Evolutionary conservation across 2,888 invertebrate genomes (phyloP), one percentile per base, ranked within the genome.

Genomic region (Parnassius glacialis): DNA sequence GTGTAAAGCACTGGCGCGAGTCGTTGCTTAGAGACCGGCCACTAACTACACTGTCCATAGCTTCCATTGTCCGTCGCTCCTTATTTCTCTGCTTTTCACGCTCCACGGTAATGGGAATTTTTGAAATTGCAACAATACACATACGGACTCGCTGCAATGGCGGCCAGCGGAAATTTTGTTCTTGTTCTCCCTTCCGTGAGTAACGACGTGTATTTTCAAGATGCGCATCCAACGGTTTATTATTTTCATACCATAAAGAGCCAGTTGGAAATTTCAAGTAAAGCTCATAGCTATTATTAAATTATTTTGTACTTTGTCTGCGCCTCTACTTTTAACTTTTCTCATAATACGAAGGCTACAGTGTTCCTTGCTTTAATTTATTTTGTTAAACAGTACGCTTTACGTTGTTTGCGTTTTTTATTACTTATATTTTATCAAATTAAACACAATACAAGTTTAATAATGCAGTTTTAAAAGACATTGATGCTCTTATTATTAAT

Each of bases 81-180:
- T 85, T 88, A 87, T 87, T 85, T 86, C 80, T 83, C 80, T 83
- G 79, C 83, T 81, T 82, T 87, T 84, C 84, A 79, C 83, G 80
- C 84, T 85, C 45, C 70, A 83, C 83, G 74, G 82, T 90, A 89
- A 88, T 88, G 80, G 88, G 86, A 87, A 90, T 90, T 87, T 90
- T 83, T 88, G 85, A 88, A 90, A 90, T 89, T 87, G 87, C 88
- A 85, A 90, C 88, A 88, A 90, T 88, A 86, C 87, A 87, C 82
- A 85, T 80, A 81, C 81, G 79, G 78, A 78, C 78, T 76, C 74
- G 71, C 71, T 76, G 83, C 82, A 79, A 78, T 78, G 78, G 76
- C 75, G 78, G 65, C 65, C 68, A 71, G 72, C 76, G 76, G 79
- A 81, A 80, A 81, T 81, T 85, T 80, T 78, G 75, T 75, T 79